Base-by-base conservation (phyloP, 2,888 invertebrate genomes). In the Trissolcus brochymenae region DNA sequence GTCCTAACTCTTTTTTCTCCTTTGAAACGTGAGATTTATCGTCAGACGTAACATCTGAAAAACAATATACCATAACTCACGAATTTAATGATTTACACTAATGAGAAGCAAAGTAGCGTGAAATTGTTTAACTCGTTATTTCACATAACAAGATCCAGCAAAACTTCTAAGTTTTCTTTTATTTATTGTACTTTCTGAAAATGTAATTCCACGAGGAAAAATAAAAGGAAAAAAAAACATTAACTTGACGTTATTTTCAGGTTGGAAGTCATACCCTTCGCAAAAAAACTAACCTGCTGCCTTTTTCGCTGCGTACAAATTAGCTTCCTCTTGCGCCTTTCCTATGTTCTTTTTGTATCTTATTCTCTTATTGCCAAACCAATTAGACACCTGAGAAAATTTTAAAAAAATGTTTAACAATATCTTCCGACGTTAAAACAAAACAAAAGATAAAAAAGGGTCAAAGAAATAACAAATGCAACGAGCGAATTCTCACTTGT, bases 321-420 rank as follows among this genome's bases (percentile, higher is more conserved):
- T 98, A 73, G 99, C 99, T 91, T 99, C 99, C 91, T 99, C 99
- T 90, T 99, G 98, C 71, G 98, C 98, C 90, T 99, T 99, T 86
- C 98, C 98, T 84, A 99, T 99, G 91, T 99, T 99, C 92, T 99
- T 99, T 95, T 99, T 99, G 92, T 99, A 99, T 86, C 99, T 95
- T 91, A 99, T 99, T 88, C 99, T 94, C 91, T 99, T 99, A 92
- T 99, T 99, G 84, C 99, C 99, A 90, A 99, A 99, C 99, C 99
- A 99, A 93, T 99, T 99, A 83, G 98, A 98, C 80, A 98, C 98
- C 95, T 88, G 72, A 53, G 78, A 51, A 57, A 29, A 65, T 49
- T 62, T 43, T 19, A 19, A 51, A 19, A 19, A 67, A 60, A 70
- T 35, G 51, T 71, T 43, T 61, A 55, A 13, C 11, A 9, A 46